phyloP scores from a whole-genome alignment of 2,113 vertebrate species.

The Aegypius monachus region DNA sequence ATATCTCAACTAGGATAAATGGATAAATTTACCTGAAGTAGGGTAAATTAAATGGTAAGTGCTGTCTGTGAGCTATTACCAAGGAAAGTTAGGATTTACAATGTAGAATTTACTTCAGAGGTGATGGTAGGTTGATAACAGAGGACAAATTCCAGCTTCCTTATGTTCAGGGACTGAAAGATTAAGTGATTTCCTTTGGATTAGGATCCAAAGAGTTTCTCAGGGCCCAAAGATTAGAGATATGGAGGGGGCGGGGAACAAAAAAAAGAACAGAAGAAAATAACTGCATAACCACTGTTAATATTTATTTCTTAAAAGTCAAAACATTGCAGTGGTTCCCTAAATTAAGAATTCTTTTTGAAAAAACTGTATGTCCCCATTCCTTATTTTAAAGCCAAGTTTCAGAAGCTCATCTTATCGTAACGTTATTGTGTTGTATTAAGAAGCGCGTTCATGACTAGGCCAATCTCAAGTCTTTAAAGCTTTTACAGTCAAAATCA shows the following conservation, averaged over 20 bases:
- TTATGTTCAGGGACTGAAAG: background rate
- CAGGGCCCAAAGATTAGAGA: background rate
- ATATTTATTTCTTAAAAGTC: background rate
- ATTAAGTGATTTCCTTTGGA: background rate
- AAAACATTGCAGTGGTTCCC: background rate
- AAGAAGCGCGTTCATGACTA: background rate
- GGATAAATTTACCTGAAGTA: background rate
- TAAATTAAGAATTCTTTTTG: background rate
- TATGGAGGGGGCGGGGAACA: rapidly evolving
- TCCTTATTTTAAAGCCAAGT: background rate
- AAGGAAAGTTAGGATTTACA: background rate
- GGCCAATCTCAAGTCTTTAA: background rate
- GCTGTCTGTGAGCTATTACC: background rate
- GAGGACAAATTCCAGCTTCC: background rate
- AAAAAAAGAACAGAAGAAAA: background rate
- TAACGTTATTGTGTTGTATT: background rate
- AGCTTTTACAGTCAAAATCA: background rate
- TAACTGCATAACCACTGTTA: background rate
- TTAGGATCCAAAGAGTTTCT: background rate
- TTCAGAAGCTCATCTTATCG: background rate
- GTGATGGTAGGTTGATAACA: background rate
- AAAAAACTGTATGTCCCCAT: background rate
- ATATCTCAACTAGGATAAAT: background rate
- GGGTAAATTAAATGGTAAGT: background rate
- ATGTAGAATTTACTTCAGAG: background rate